A percentile compares a stretch with the other conserved stretches of the same genome.
Conservation (phyloP, 2,797 vertebrate genomes). For the Acanthurus lineatus region DNA sequence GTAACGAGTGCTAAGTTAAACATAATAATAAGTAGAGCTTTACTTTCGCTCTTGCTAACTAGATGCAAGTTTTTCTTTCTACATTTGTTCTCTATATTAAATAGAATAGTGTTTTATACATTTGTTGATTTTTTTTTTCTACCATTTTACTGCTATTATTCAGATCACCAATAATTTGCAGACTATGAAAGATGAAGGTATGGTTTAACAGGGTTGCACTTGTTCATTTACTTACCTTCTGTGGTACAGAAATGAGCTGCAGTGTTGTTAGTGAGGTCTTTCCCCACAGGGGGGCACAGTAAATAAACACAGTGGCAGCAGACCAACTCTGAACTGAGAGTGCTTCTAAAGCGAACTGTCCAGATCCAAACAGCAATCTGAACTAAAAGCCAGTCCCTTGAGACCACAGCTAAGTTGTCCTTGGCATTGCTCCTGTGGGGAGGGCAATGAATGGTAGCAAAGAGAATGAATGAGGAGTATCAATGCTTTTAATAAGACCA, state of each 20-base stretch:
- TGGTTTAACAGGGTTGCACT: conserved; percentile 4
- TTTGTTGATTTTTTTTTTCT: background rate
- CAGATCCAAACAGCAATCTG: conserved; percentile 60
- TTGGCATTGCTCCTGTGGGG: conserved; percentile 67
- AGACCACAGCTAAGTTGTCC: conserved; percentile 71
- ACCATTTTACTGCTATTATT: conserved; percentile 7
- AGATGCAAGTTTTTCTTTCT: background rate
- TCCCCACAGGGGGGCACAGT: conserved; percentile 32
- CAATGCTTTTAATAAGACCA: conserved; percentile 66
- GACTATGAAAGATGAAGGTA: background rate
- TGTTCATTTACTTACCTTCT: conserved; percentile 11
- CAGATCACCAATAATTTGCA: too few relatives aligned
- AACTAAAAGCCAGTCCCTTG: conserved; percentile 57
- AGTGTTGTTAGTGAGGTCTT: conserved; percentile 30
- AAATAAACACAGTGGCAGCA: conserved; percentile 61
- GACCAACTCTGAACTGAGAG: conserved; percentile 57
- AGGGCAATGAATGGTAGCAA: conserved; percentile 64
- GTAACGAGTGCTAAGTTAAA: too few relatives aligned
- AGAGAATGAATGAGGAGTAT: conserved; percentile 59
- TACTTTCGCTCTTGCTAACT: too few relatives aligned
- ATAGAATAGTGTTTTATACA: background rate
- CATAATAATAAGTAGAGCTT: too few relatives aligned
- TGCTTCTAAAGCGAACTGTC: conserved; percentile 58
- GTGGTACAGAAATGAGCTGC: background rate
- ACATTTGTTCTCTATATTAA: background rate